Percentiles rank a stretch among this genome's conserved stretches.
Evolutionary conservation across 2,888 invertebrate species (phyloP).

Genomic region (Clivina fossor): DNA sequence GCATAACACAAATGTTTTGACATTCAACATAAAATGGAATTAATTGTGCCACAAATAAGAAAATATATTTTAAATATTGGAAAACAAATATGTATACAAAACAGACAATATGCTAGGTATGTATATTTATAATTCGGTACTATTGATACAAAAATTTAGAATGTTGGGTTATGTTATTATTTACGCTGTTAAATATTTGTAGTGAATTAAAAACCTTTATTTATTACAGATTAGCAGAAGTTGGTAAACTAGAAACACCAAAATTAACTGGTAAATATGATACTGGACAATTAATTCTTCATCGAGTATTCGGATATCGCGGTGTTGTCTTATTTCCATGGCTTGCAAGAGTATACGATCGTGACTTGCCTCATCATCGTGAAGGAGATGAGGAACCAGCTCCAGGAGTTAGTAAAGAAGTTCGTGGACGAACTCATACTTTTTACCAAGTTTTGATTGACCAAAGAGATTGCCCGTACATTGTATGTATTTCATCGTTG

Average conservation of each 20-base stretch:
- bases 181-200: slow-evolving; percentile 4
- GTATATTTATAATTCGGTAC: too few species aligned
- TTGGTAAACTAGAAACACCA: slow-evolving; percentile 86
- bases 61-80: slow-evolving; percentile 17
- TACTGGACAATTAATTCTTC: slow-evolving; percentile 94
- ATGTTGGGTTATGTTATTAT: slow-evolving; percentile 3
- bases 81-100: slow-evolving; percentile 9
- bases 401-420: slow-evolving; percentile 74
- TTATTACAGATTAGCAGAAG: slow-evolving; percentile 82
- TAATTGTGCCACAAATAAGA: slow-evolving; percentile 26
- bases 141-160: neutral
- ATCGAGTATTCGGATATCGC: slow-evolving; percentile 95
- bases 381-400: slow-evolving; percentile 48
- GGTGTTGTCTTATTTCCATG: slow-evolving; percentile 97
- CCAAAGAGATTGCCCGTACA: slow-evolving; percentile 93
- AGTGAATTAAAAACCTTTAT: neutral
- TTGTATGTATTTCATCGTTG: slow-evolving; percentile 66
- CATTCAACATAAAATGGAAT: slow-evolving; percentile 26
- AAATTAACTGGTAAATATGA: slow-evolving; percentile 90
- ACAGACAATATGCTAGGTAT: slow-evolving; percentile 25
- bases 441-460: slow-evolving; percentile 99
- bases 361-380: slow-evolving; percentile 69
- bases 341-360: slow-evolving; percentile 92
- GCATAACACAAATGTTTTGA: slow-evolving; percentile 27
- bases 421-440: slow-evolving; percentile 87